A percentile compares a stretch with the other conserved stretches of the same genome.
These are phyloP conservation scores for Papilio polyxenes DNA, from an alignment of 1,140 invertebrate species.

Conservation along the genomic window DNA sequence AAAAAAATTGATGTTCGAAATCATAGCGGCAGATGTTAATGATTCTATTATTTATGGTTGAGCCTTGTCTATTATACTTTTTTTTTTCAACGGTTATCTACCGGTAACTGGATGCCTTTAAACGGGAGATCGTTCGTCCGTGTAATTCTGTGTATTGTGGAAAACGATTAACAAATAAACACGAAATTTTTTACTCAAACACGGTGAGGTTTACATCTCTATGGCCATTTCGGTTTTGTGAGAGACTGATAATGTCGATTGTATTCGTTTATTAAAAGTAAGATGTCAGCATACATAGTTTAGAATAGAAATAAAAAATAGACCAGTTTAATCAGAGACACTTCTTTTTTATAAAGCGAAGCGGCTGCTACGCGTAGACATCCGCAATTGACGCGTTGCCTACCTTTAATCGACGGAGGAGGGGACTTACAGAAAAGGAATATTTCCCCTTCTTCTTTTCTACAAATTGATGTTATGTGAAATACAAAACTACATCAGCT, in stretches of 20 bases:
- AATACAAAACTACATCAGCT: no score
- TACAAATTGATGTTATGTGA: no score
- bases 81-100: constrained; percentile 57
- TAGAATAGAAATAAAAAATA: no score
- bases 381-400: no score
- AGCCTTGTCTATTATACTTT: constrained; percentile 64
- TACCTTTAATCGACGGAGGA: no score
- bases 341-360: no score
- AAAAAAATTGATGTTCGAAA: constrained; percentile 74
- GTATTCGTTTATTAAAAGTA: background rate
- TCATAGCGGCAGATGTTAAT: constrained; percentile 77
- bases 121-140: constrained; percentile 75
- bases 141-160: constrained; percentile 62
- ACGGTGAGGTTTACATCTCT: constrained; percentile 19
- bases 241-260: background rate
- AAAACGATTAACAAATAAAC: constrained; percentile 52
- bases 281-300: background rate
- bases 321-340: no score
- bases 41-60: constrained; percentile 77
- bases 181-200: constrained; percentile 33
- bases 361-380: no score
- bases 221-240: background rate
- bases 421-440: no score
- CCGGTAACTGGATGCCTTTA: constrained; percentile 52
- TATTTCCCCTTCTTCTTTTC: no score